A percentile compares a stretch with the other conserved stretches of the same genome.
Evolutionary conservation across 2,113 vertebrate species (phyloP).

Genomic region (Haemorhous mexicanus): DNA sequence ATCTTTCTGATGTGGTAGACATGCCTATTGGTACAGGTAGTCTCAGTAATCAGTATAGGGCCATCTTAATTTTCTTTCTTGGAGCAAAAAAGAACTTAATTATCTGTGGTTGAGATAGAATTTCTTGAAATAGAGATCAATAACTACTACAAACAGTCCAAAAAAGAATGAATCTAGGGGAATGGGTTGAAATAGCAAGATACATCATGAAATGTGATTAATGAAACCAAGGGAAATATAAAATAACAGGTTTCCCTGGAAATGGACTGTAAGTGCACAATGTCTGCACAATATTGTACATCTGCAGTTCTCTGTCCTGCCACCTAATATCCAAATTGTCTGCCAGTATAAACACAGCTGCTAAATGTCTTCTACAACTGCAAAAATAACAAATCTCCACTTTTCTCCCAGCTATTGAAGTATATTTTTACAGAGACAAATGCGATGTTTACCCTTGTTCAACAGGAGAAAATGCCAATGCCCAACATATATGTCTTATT

Average conservation of each 20-base stretch:
- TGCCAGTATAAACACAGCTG: constrained; percentile 86
- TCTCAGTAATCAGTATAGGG: background rate
- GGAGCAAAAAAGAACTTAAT: constrained; percentile 4
- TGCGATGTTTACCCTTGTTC: constrained; percentile 31
- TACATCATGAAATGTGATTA: constrained; percentile 71
- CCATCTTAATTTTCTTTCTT: constrained; percentile 6
- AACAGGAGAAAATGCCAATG: background rate
- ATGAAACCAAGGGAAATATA: constrained; percentile 71
- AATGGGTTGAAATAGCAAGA: constrained; percentile 58
- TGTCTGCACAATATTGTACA: constrained; percentile 75
- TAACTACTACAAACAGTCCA: constrained; percentile 38
- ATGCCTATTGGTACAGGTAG: background rate
- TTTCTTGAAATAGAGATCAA: constrained; percentile 52
- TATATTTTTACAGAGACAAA: constrained; percentile 53
- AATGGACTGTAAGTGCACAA: constrained; percentile 55
- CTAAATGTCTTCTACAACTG: constrained; percentile 73
- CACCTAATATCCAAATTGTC: constrained; percentile 75
- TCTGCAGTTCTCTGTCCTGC: constrained; percentile 67
- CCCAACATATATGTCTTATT: background rate
- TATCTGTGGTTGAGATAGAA: constrained; percentile 7
- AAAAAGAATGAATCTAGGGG: constrained; percentile 60
- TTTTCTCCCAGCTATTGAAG: constrained; percentile 58
- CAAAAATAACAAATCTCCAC: constrained; percentile 70
- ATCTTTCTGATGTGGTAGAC: background rate
- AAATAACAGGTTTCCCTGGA: constrained; percentile 66